phyloP scores from a whole-genome alignment of 2,888 invertebrate species.

The Cheilosia urbana region DNA sequence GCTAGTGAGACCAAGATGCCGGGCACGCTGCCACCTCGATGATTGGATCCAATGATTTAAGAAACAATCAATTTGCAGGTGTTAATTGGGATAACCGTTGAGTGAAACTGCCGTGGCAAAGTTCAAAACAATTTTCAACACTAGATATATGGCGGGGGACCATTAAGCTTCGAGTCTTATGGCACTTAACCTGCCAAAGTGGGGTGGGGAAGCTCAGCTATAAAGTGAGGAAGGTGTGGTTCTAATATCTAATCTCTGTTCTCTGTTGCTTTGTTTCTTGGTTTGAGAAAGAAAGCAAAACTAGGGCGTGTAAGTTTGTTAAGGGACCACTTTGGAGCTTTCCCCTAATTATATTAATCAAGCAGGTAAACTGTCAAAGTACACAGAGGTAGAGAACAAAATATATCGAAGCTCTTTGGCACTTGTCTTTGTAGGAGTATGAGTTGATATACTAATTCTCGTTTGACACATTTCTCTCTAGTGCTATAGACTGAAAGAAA shows the following conservation, averaged over 20 bases:
- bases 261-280: slow-evolving; percentile 9
- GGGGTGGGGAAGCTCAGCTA: background rate
- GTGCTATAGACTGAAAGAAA: too few relatives aligned
- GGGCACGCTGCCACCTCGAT: slow-evolving; percentile 38
- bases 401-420: background rate
- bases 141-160: slow-evolving; percentile 34
- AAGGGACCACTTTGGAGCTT: slow-evolving; percentile 34
- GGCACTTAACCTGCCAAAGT: slow-evolving; percentile 26
- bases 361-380: slow-evolving; percentile 7
- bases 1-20: background rate
- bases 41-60: slow-evolving; percentile 70
- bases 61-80: slow-evolving; percentile 74
- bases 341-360: slow-evolving; percentile 53
- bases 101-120: slow-evolving; percentile 56
- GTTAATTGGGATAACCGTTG: slow-evolving; percentile 74
- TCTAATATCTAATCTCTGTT: background rate
- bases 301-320: slow-evolving; percentile 23
- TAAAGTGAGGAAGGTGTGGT: slow-evolving; percentile 7
- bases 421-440: too few relatives aligned
- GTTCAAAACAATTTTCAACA: slow-evolving; percentile 58
- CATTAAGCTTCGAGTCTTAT: slow-evolving; percentile 47
- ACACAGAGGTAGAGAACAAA: too few relatives aligned
- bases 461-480: too few relatives aligned
- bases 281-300: slow-evolving; percentile 26
- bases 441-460: too few relatives aligned